Evolutionary conservation across 2,113 vertebrate genomes (phyloP).

Genomic region (Mus pahari): DNA sequence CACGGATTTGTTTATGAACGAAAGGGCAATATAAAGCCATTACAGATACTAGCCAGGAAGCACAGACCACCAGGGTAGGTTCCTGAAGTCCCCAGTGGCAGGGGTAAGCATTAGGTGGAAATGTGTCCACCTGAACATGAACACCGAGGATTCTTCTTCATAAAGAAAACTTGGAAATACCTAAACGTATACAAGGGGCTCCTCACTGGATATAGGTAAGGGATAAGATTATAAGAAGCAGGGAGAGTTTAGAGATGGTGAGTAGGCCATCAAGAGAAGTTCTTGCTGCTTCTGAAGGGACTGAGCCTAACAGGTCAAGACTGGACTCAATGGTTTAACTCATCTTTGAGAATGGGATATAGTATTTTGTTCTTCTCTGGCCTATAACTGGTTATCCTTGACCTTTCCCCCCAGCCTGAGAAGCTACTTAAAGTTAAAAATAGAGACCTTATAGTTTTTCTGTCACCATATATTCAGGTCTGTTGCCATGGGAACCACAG

Average conservation of each 20-base stretch:
- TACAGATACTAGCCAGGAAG: background rate
- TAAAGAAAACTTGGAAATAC: background rate
- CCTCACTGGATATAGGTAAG: background rate
- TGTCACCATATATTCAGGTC: background rate
- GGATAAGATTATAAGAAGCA: background rate
- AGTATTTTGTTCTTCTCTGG: background rate
- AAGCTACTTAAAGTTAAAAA: background rate
- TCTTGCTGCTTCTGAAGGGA: background rate
- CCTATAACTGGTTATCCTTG: no score
- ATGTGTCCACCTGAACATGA: background rate
- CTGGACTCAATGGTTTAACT: background rate
- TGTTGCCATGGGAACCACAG: background rate
- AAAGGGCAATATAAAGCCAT: background rate
- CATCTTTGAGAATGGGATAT: background rate
- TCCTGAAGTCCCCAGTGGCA: background rate
- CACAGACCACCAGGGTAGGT: no score
- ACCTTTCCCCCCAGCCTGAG: no score
- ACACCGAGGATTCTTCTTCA: background rate
- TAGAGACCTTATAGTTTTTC: background rate
- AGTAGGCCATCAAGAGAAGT: background rate
- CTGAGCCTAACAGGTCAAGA: background rate
- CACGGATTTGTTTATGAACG: background rate
- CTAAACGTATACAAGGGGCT: background rate
- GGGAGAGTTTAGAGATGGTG: no score
- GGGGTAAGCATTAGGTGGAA: background rate